These are phyloP conservation scores for Centropus unirufus DNA, from an alignment of 2,113 vertebrate genomes.

Conservation along the genomic window DNA sequence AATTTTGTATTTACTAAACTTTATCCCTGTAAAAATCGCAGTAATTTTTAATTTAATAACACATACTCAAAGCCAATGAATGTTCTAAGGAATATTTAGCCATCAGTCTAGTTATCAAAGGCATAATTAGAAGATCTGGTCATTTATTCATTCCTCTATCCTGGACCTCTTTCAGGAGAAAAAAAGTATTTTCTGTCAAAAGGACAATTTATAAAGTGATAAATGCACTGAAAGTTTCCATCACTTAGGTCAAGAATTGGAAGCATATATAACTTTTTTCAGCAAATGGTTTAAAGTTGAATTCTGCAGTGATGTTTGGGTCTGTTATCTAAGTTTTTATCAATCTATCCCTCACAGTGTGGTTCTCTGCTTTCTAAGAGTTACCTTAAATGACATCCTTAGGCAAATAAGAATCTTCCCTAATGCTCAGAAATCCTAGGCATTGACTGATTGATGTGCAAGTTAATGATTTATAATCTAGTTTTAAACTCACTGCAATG, in stretches of 20 bases:
- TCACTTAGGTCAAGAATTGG: neutral
- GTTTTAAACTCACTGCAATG: slow-evolving; percentile 44
- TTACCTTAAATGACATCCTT: slow-evolving; percentile 34
- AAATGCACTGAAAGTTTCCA: neutral
- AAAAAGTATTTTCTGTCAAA: neutral
- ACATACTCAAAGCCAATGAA: neutral
- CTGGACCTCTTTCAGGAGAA: neutral
- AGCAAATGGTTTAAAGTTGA: neutral
- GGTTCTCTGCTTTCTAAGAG: neutral
- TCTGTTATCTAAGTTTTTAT: neutral
- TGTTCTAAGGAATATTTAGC: neutral
- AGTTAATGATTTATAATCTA: slow-evolving; percentile 67
- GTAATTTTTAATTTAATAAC: neutral
- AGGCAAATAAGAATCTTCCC: slow-evolving; percentile 7
- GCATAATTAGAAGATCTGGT: neutral
- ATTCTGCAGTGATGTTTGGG: neutral
- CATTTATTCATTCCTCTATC: neutral
- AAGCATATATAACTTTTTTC: neutral
- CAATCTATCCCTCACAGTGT: neutral
- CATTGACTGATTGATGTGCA: slow-evolving; percentile 40
- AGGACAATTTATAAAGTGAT: neutral
- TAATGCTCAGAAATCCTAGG: slow-evolving; percentile 42
- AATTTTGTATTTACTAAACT: neutral
- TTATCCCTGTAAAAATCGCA: neutral
- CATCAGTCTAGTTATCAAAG: neutral